phyloP scores from a whole-genome alignment of 1,140 invertebrate species.

The Drosophila watanabei region DNA sequence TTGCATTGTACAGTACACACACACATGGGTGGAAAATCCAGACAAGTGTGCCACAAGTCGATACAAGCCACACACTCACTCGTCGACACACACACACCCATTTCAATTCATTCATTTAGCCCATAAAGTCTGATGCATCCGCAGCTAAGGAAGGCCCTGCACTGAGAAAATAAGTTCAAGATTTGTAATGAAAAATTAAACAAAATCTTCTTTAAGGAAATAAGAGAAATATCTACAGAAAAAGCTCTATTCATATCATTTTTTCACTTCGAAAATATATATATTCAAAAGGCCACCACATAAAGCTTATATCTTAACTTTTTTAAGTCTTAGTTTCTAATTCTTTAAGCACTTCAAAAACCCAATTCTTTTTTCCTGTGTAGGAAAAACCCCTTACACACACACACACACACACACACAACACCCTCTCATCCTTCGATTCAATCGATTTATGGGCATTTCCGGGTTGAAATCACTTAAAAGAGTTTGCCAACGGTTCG shows the following conservation, averaged over 20 bases:
- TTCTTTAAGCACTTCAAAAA: not conserved
- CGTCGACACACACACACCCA: constrained; percentile 51
- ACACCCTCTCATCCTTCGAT: constrained; percentile 16
- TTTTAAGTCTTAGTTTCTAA: too few relatives aligned
- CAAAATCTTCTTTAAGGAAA: too few relatives aligned
- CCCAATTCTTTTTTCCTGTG: not conserved
- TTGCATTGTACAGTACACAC: constrained; percentile 61
- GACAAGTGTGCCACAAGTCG: constrained; percentile 74
- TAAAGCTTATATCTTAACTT: not conserved
- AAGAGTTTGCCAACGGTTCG: constrained; percentile 46
- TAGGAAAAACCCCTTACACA: constrained; percentile 14
- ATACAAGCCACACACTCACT: constrained; percentile 64
- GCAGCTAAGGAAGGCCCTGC: constrained; percentile 46
- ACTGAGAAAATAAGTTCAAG: constrained; percentile 8
- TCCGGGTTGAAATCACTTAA: constrained; percentile 83
- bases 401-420: constrained; percentile 1
- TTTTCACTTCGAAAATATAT: too few relatives aligned
- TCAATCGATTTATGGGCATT: constrained; percentile 80
- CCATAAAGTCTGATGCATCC: constrained; percentile 62
- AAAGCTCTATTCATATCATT: too few relatives aligned
- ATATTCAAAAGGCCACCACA: too few relatives aligned
- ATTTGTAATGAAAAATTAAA: too few relatives aligned
- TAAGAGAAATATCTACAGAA: too few relatives aligned
- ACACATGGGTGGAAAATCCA: constrained; percentile 3
- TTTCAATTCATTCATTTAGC: constrained; percentile 82